Conservation (phyloP, 2,888 invertebrate species). For the Morpho achilles region DNA sequence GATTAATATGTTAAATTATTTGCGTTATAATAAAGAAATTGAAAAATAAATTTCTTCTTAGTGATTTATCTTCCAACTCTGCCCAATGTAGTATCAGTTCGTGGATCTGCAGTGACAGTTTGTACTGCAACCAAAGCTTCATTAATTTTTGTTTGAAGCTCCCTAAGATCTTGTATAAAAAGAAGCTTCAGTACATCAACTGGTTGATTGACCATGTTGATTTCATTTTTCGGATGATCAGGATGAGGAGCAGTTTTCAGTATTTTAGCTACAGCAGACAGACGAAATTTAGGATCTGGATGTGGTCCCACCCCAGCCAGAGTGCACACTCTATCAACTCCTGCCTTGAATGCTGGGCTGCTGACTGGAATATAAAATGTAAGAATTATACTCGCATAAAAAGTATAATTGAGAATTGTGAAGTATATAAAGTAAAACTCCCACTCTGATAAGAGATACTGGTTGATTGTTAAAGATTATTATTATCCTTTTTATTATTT, state of each 20-base stretch:
- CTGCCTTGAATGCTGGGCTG: constrained; percentile 89
- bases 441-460: neutral
- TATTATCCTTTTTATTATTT: too few species aligned
- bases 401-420: too few species aligned
- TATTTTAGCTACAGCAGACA: constrained; percentile 84
- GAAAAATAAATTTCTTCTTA: too few species aligned
- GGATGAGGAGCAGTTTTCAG: constrained; percentile 91
- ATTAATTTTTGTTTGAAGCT: constrained; percentile 95
- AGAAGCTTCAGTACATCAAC: constrained; percentile 87
- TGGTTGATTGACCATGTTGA: constrained; percentile 54
- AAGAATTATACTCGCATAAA: neutral
- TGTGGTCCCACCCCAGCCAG: constrained; percentile 74
- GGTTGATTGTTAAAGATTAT: neutral
- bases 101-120: constrained; percentile 95
- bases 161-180: constrained; percentile 90
- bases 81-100: constrained; percentile 96
- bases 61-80: constrained; percentile 86
- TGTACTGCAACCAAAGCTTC: constrained; percentile 96
- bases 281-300: constrained; percentile 57
- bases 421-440: neutral
- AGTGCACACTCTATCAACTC: constrained; percentile 88
- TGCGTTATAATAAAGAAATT: too few species aligned
- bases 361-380: constrained; percentile 80
- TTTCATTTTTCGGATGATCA: constrained; percentile 62
- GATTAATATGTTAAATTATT: too few species aligned